These are phyloP conservation scores for Zaprionus taronus DNA, from an alignment of 1,140 invertebrate genomes.

Conservation along the genomic window DNA sequence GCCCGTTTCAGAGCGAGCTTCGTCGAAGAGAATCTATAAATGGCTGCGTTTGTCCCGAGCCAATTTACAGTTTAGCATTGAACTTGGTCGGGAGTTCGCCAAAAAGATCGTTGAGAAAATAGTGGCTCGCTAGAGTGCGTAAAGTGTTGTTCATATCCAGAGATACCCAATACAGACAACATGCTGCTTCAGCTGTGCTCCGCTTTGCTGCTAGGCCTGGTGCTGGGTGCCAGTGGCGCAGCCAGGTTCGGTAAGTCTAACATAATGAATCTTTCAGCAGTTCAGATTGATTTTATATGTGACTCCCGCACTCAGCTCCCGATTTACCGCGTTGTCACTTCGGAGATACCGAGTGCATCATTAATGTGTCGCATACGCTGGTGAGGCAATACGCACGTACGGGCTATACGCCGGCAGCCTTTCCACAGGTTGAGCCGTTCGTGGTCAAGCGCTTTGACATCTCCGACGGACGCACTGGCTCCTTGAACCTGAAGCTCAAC, in stretches of 20 bases:
- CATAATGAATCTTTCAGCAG: not conserved
- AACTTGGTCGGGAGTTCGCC: constrained; percentile 82
- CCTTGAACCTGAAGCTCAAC: constrained; percentile 74
- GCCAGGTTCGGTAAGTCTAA: constrained; percentile 72
- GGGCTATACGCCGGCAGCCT: constrained; percentile 66
- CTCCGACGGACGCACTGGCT: constrained; percentile 73
- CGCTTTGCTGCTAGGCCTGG: constrained; percentile 37
- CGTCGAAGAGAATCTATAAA: constrained; percentile 76
- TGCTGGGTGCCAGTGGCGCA: constrained; percentile 37
- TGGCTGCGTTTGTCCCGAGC: constrained; percentile 78
- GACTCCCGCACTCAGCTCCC: constrained; percentile 51
- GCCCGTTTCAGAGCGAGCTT: constrained; percentile 31
- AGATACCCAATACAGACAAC: constrained; percentile 30
- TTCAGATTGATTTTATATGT: not conserved
- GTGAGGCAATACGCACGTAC: constrained; percentile 63
- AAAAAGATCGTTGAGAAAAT: constrained; percentile 36
- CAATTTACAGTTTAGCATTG: constrained; percentile 84
- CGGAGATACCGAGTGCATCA: constrained; percentile 74
- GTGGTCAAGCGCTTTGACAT: constrained; percentile 74
- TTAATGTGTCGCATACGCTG: constrained; percentile 59
- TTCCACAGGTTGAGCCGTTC: constrained; percentile 77
- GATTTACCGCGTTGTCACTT: constrained; percentile 70
- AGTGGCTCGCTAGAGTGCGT: constrained; percentile 27
- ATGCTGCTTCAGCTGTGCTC: constrained; percentile 55
- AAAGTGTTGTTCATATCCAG: constrained; percentile 2